Evolutionary conservation across 1,140 invertebrate genomes (phyloP), one percentile per base, ranked within the genome.

Genomic region (Euwallacea similis): DNA sequence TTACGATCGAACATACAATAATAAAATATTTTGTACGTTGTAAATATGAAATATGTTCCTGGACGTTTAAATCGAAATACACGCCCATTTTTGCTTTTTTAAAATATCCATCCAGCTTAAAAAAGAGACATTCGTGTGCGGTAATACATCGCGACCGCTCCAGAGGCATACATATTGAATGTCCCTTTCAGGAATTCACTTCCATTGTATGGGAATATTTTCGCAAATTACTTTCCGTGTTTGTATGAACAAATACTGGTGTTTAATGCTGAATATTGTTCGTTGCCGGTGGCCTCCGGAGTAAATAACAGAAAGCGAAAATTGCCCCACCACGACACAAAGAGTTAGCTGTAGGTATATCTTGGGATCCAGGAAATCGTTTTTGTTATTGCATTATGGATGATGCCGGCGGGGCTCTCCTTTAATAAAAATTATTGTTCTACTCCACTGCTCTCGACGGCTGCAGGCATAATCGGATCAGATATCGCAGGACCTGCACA

Each of bases 381-480:
- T 62, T 69, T 58, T 59, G 62, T 62, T 69, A 60, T 47, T 58
- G 56, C 11, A 60, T 55, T 50, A 50, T 50, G 46, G 46, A 50
- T 50, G 46, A 50, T 50, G 46, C 46, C 54, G 13, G 62, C 54
- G 47, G 67, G 44, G 54, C 53, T 55, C 53, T 70, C 42, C 41
- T 64, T 70, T 70, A 71, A 71, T 65, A 71, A 71, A 71, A 66
- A 66, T 71, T 59, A 66, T 71, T 71, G 62, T 71, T 65, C 62
- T 71, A 66, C 69, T 65, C 55, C 62, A 54, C 62, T 71, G 69
- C 62, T 50, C 62, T 46, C 62, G 62, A 54, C 62, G 61, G 59
- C 55, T 66, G 74, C 72, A 70, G 76, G 77, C 75, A 81, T 81
- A 81, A 81, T 81, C 80, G 77, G 79, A 81, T 81, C 78, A 79